These are phyloP conservation scores for Nasonovia ribisnigri DNA, from an alignment of 2,888 invertebrate species.

Conservation along the genomic window DNA sequence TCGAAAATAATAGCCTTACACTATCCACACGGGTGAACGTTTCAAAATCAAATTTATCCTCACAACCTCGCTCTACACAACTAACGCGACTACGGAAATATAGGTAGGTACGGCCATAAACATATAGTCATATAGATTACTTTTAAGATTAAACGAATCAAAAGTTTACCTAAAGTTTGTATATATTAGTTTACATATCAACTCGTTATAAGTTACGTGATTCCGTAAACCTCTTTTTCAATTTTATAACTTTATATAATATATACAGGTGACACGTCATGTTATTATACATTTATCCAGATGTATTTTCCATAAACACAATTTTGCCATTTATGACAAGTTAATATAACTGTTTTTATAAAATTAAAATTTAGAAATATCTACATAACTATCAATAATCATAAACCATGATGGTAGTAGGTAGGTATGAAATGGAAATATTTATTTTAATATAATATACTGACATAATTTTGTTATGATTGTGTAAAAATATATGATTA, in stretches of 20 bases:
- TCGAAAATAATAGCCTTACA: neutral
- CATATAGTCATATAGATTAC: neutral
- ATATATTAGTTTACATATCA: neutral
- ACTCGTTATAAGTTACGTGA: neutral
- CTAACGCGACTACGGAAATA: neutral
- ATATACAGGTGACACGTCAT: neutral
- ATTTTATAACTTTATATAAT: neutral
- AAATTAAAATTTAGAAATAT: neutral
- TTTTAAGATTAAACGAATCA: neutral
- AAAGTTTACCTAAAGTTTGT: neutral
- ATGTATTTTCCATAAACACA: neutral
- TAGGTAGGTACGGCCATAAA: neutral
- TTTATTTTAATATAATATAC: neutral
- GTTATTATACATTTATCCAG: neutral
- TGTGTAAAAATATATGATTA: neutral
- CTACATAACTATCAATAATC: neutral
- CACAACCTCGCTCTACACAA: neutral
- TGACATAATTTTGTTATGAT: neutral
- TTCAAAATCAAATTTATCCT: slow-evolving; percentile 41
- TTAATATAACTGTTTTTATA: neutral
- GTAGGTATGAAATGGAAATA: neutral
- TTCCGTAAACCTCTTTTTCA: neutral
- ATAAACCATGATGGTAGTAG: neutral
- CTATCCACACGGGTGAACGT: neutral
- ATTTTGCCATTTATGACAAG: neutral